These are phyloP conservation scores for Uloborus plumipes DNA, from an alignment of 2,888 invertebrate species.

Conservation along the genomic window DNA sequence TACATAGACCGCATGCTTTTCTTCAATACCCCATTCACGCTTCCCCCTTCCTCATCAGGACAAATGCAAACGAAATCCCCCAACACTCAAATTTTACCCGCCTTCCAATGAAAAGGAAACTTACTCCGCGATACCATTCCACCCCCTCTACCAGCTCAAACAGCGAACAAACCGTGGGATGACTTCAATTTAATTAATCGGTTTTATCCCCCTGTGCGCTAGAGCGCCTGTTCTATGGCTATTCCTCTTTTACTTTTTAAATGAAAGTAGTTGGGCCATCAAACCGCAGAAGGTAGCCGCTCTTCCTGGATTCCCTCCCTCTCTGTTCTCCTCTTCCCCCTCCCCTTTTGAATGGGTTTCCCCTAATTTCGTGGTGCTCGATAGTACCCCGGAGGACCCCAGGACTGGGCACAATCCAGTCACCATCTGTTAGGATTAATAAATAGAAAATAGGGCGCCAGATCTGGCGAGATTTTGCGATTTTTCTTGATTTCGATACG, in stretches of 20 bases:
- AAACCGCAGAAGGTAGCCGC: constrained; percentile 59
- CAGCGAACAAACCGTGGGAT: constrained; percentile 35
- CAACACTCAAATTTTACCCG: neutral
- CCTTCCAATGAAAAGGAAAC: neutral
- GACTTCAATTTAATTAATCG: constrained; percentile 64
- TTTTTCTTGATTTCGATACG: too few species aligned
- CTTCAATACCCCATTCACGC: neutral
- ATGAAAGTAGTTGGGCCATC: constrained; percentile 56
- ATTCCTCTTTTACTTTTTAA: constrained; percentile 27
- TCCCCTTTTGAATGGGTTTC: neutral
- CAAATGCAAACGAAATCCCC: neutral
- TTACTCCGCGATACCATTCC: neutral
- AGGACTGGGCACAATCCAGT: constrained; percentile 28
- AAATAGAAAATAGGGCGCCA: constrained; percentile 20
- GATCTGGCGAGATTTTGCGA: neutral
- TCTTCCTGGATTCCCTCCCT: constrained; percentile 2
- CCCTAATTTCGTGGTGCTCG: neutral
- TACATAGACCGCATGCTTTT: neutral
- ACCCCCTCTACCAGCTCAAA: too few species aligned
- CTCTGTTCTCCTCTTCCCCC: neutral
- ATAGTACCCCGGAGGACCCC: neutral
- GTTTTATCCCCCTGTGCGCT: constrained; percentile 38
- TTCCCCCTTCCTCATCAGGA: neutral
- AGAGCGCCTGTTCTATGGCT: neutral
- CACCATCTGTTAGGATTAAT: constrained; percentile 64